Conservation (phyloP, 2,797 vertebrate genomes). For the Borostomias antarcticus region DNA sequence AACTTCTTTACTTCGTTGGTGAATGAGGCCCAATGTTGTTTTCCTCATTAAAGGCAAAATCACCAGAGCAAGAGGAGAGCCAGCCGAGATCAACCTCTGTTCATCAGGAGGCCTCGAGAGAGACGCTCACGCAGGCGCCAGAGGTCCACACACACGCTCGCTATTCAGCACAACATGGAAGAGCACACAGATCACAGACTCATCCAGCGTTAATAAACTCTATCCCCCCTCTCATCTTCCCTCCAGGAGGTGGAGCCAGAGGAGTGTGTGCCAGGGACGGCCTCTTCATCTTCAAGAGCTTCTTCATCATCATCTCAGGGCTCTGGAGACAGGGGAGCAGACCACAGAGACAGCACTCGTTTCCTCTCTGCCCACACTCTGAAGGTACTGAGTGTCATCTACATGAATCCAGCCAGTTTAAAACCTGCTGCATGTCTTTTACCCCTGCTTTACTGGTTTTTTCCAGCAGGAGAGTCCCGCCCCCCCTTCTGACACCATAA, state of each 20-base stretch:
- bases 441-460: background rate
- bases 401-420: background rate
- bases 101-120: background rate
- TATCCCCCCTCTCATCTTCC: background rate
- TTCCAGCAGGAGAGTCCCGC: background rate
- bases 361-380: background rate
- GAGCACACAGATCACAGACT: background rate
- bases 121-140: background rate
- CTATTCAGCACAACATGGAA: background rate
- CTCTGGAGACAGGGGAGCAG: background rate
- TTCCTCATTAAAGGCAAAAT: conserved; percentile 22
- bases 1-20: no score
- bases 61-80: conserved; percentile 24
- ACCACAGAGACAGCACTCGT: background rate
- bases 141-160: background rate
- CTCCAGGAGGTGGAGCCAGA: background rate
- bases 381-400: background rate
- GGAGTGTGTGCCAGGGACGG: background rate
- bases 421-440: background rate
- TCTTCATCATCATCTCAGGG: background rate
- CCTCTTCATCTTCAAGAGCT: conserved; percentile 5
- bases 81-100: conserved; percentile 7
- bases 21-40: no score
- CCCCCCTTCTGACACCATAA: background rate
- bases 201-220: background rate